Base-by-base conservation (phyloP, 1,140 invertebrate species). In the Dendrolimus punctatus region DNA sequence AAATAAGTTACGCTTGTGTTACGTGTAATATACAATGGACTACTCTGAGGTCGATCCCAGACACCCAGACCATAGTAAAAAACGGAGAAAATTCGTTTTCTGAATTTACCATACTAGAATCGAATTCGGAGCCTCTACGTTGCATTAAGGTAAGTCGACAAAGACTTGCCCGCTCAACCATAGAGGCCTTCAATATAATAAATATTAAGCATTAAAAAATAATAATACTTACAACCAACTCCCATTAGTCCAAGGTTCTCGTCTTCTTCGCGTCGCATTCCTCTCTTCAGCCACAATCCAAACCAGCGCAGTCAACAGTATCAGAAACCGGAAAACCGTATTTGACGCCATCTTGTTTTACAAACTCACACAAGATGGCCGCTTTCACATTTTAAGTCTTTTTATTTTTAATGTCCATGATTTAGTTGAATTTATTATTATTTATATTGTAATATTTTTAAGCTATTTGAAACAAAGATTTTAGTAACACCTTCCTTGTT, bases 171-270 rank as follows among this genome's bases (percentile, higher is more conserved):
- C 3, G 23, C 23, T 23, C 23, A 23, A 23, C 23, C 23, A 23
- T 23, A 23, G 23, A 23, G 23, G 23, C 23, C 23, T 1, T 23
- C 23, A 23, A 23, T 2, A 23, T 23, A 23, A 3, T 23, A 23
- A 23, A 2, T 23, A 23, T 1, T 23, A 23, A 23, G 23, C 3
- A 23, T 23, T 23, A 23, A 23, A 23, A 23, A 49, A 53, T 53
- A 58, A 43, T 41, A 40, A 55, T 70, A 87, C 84, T 85, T 58
- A 87, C 84, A 87, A 85, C 84, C 84, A 87, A 53, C 76, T 85
- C 4, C 78, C 80, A 66, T 85, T 82, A 8, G 75, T 80, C 70
- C 71, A 78, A 0, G 80, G 74, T 42, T 81, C 70, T n/a, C 67
- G 57, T 40, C 73, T 64, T 39, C 58, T 66, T 38, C 64, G 62